phyloP scores from a whole-genome alignment of 2,888 invertebrate species.

The Trachelus troglodyta region DNA sequence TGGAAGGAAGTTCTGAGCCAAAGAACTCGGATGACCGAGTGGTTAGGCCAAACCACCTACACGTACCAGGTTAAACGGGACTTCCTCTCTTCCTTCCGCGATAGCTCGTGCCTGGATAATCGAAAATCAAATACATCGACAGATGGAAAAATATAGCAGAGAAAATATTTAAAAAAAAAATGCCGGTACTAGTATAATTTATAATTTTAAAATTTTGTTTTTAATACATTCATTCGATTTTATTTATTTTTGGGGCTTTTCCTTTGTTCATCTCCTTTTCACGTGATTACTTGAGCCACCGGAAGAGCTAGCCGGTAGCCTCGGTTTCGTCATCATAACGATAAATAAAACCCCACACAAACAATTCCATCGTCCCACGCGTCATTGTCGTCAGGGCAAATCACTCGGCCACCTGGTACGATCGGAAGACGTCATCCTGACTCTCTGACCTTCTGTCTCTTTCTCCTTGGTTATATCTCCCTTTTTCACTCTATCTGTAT shows the following conservation, averaged over 20 bases:
- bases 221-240: background rate
- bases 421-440: constrained; percentile 25
- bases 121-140: background rate
- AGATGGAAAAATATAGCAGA: background rate
- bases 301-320: constrained; percentile 19
- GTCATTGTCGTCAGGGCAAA: constrained; percentile 54
- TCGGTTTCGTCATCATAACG: constrained; percentile 31
- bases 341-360: constrained; percentile 39
- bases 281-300: background rate
- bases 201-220: background rate
- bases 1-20: constrained; percentile 40
- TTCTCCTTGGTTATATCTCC: background rate
- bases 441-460: constrained; percentile 14
- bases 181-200: background rate
- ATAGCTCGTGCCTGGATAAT: constrained; percentile 40
- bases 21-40: constrained; percentile 62
- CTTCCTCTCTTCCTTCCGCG: constrained; percentile 61
- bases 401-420: constrained; percentile 57
- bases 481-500: background rate
- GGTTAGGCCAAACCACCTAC: constrained; percentile 51
- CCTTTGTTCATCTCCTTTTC: background rate
- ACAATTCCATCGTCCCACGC: constrained; percentile 41
- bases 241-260: background rate
- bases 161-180: background rate
- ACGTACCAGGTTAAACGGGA: constrained; percentile 55